These are phyloP conservation scores for Albula goreensis DNA, from an alignment of 2,113 vertebrate species.

Conservation along the genomic window DNA sequence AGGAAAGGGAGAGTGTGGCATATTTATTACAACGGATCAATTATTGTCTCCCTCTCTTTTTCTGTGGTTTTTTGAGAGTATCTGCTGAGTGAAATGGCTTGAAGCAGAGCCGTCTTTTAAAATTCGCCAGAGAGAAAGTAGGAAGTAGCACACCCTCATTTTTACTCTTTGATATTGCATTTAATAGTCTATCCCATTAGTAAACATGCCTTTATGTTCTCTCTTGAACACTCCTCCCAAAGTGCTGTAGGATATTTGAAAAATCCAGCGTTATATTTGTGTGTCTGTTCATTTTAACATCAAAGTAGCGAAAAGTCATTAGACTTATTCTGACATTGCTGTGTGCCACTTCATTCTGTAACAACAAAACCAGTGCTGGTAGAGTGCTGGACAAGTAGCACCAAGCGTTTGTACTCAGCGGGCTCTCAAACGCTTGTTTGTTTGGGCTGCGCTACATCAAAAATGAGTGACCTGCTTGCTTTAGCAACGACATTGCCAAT, in stretches of 20 bases:
- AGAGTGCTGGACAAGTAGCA: background rate
- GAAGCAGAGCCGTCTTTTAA: too few species aligned
- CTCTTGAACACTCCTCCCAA: background rate
- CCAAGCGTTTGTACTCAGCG: background rate
- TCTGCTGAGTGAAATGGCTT: background rate
- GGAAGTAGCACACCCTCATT: background rate
- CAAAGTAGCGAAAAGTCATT: background rate
- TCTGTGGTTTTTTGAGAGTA: conserved; percentile 7
- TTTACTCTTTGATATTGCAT: background rate
- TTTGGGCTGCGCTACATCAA: conserved; percentile 31
- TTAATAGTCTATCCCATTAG: background rate
- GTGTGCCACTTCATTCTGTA: background rate
- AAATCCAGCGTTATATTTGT: background rate
- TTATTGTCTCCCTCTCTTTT: conserved; percentile 22
- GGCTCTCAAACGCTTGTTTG: background rate
- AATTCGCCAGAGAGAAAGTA: too few species aligned
- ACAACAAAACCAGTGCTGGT: background rate
- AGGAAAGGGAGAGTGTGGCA: conserved; percentile 31
- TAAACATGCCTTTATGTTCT: background rate
- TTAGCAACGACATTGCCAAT: conserved; percentile 64
- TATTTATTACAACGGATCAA: conserved; percentile 64
- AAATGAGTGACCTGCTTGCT: conserved; percentile 41
- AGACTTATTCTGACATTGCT: background rate
- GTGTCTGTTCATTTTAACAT: background rate
- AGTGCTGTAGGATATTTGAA: background rate